Evolutionary conservation across 2,113 vertebrate genomes (phyloP).

Genomic region (Setophaga petechia): DNA sequence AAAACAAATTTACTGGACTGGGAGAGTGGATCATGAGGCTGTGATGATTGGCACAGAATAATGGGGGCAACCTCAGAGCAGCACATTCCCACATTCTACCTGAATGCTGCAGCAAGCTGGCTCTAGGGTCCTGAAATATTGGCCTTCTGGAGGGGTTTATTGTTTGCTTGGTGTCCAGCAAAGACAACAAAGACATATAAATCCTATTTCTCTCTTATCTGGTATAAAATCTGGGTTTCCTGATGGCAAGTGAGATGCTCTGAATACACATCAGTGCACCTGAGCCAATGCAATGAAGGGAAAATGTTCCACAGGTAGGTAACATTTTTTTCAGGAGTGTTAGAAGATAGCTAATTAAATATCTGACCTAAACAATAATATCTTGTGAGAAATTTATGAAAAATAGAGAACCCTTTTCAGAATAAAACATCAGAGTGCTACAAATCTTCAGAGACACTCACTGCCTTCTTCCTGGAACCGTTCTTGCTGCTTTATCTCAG

Average conservation of each 20-base stretch:
- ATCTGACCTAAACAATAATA: neutral
- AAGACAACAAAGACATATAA: neutral
- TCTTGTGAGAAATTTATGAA: neutral
- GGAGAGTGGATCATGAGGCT: neutral
- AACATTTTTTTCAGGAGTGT: neutral
- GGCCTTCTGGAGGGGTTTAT: neutral
- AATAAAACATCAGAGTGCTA: neutral
- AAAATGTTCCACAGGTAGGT: neutral
- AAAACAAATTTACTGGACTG: neutral
- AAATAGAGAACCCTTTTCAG: neutral
- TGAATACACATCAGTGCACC: neutral
- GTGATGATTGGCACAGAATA: neutral
- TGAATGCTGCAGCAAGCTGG: neutral
- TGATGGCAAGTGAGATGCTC: neutral
- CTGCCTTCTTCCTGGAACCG: slow-evolving; percentile 21
- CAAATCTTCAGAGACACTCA: slow-evolving; percentile 15
- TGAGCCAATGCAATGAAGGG: neutral
- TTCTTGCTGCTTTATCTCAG: slow-evolving; percentile 13
- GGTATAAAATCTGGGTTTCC: neutral
- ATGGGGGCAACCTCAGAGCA: neutral
- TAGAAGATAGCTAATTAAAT: neutral
- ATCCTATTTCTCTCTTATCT: neutral
- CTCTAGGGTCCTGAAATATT: neutral
- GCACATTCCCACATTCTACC: neutral
- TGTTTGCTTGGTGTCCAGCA: neutral